phyloP scores from a whole-genome alignment of 2,797 vertebrate species.

The Halcyon leucocephala region DNA sequence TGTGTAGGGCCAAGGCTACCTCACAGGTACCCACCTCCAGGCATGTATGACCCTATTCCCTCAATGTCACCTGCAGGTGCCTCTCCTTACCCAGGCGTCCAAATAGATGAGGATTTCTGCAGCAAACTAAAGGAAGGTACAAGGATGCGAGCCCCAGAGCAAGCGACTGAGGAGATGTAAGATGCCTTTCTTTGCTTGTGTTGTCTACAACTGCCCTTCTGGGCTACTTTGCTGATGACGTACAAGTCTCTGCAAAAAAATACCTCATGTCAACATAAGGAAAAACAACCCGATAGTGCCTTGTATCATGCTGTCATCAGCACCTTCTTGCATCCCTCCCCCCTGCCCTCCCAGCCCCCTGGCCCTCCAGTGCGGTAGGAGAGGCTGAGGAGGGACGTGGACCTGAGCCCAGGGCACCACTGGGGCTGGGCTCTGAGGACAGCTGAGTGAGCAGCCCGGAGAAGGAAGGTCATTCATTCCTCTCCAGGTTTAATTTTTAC shows the following conservation, averaged over 20 bases:
- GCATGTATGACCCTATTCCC: not conserved
- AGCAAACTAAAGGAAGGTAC: constrained; percentile 81
- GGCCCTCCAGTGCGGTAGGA: not conserved
- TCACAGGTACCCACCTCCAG: not conserved
- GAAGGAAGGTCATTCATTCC: not conserved
- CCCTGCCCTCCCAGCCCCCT: too few relatives aligned
- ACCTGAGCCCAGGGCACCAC: not conserved
- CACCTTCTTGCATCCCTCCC: not conserved
- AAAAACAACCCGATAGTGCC: not conserved
- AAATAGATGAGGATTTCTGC: constrained; percentile 83
- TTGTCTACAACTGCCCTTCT: not conserved
- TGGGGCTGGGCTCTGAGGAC: not conserved
- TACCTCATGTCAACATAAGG: not conserved
- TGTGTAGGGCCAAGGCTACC: not conserved
- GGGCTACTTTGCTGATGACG: not conserved
- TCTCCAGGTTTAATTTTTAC: not conserved
- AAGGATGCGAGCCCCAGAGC: constrained; percentile 79
- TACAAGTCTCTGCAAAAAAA: not conserved
- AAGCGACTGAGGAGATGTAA: constrained; percentile 80
- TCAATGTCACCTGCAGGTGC: constrained; percentile 59
- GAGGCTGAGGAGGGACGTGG: not conserved
- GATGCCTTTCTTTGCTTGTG: not conserved
- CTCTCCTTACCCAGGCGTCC: constrained; percentile 80
- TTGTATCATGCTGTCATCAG: fast-evolving
- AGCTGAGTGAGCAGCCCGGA: not conserved